Conservation (phyloP, 2,113 vertebrate genomes). For the Phainopepla nitens region DNA sequence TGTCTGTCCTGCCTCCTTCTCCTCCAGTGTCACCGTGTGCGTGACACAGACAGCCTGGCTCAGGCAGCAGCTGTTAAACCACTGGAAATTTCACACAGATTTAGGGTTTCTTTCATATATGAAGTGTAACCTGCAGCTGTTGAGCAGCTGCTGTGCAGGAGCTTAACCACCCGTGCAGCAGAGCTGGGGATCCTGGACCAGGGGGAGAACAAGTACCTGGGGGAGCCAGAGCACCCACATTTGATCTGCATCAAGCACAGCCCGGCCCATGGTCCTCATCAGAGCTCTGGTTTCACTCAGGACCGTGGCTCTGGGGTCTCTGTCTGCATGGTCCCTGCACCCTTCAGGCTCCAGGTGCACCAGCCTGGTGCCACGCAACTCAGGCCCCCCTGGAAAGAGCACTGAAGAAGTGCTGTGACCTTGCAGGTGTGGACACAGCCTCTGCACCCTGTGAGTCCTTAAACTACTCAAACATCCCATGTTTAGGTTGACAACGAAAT, state of each 20-base stretch:
- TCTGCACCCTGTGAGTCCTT: neutral
- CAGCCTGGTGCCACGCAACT: neutral
- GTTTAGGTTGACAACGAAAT: neutral
- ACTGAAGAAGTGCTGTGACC: accelerated
- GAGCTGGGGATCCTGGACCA: neutral
- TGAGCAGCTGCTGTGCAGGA: neutral
- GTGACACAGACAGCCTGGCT: constrained; percentile 59
- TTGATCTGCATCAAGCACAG: neutral
- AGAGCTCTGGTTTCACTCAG: neutral
- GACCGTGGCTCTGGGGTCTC: accelerated
- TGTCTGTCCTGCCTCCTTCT: constrained; percentile 4
- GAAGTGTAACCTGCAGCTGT: constrained; percentile 47
- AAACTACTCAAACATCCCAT: accelerated
- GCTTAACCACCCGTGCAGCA: constrained; percentile 18
- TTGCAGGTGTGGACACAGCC: neutral
- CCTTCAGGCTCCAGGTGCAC: neutral
- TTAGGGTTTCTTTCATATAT: constrained; percentile 44
- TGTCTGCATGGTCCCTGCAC: neutral
- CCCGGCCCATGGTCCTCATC: neutral
- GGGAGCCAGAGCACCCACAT: neutral
- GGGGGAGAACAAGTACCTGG: neutral
- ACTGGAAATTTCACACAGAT: constrained; percentile 64
- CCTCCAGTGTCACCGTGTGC: neutral
- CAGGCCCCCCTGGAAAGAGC: neutral
- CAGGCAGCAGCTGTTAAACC: constrained; percentile 57